These are phyloP conservation scores for Pocillopora grandis DNA, from an alignment of 92 coral and sea anemone species.

Conservation along the genomic window DNA sequence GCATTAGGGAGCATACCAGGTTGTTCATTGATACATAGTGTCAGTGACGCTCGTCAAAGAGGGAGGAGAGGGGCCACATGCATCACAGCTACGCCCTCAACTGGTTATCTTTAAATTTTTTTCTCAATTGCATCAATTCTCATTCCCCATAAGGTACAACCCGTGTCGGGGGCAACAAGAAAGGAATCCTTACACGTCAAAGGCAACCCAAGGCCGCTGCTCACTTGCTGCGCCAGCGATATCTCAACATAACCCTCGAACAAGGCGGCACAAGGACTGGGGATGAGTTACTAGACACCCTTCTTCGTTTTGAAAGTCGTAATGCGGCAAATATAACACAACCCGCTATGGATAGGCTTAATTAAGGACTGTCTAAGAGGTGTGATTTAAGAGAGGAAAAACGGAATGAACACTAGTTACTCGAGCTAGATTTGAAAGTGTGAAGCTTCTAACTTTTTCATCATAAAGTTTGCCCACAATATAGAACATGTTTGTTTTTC, in stretches of 20 bases:
- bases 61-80: background rate
- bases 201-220: constrained; percentile 93
- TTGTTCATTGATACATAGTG: too few relatives aligned
- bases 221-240: constrained; percentile 78
- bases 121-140: background rate
- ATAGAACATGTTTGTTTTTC: background rate
- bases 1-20: too few relatives aligned
- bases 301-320: constrained; percentile 74
- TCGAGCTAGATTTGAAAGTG: background rate
- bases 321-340: constrained; percentile 25
- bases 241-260: constrained; percentile 66
- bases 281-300: constrained; percentile 80
- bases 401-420: background rate
- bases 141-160: constrained; percentile 56
- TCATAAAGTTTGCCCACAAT: background rate
- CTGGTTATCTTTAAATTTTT: background rate
- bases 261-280: constrained; percentile 71
- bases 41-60: too few relatives aligned
- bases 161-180: constrained; percentile 80
- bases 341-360: background rate
- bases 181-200: constrained; percentile 88
- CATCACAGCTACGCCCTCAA: background rate
- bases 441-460: background rate
- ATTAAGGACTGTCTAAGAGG: too few relatives aligned
- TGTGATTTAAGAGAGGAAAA: background rate